Base-by-base conservation (phyloP, 2,888 invertebrate species). In the Epsilonema sp. region DNA sequence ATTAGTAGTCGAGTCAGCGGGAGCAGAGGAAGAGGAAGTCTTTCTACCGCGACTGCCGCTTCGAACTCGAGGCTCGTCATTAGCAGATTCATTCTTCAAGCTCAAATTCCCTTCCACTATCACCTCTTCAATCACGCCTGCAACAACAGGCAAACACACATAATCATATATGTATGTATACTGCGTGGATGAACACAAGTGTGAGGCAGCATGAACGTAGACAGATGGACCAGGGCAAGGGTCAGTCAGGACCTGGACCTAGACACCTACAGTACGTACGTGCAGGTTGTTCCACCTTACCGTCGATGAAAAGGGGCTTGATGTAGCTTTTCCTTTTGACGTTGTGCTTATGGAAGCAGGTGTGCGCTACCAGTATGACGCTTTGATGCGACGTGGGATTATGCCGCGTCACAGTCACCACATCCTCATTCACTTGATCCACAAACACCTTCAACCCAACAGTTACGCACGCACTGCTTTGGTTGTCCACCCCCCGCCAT, bases 321-420 rank as follows among this genome's bases (percentile, higher is more conserved):
- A 43, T 16, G 20, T 20, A 8, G 3, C 11, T 31, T 31, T 13
- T 31, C 31, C 16, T 31, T 16, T 16, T 16, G 31, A 31, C 31
- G 8, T 31, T 31, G 31, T 52, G 40, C 11, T 49, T 50, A 16
- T 54, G 47, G 67, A 92, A 94, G 5, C 83, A 79, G 3, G 89
- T 90, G 67, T 82, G 80, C 1, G 90, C 82, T 26, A 94, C 80
- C 48, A 92, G 68, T 51, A 97, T 78, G 46, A 92, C 82, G 49
- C 85, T 84, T 66, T 84, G 78, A 57, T 90, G 82, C 0, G 78
- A 78, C 40, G 64, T 70, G 0, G 90, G 86, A 55, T 83, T 80
- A 67, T 94, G 92, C 20, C 97, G 75, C 0, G 97, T 97, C 11
- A 97, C 80, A 11, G 89, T 86, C 5, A 94, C 84, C 43, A 89